These are phyloP conservation scores for Hylia prasina DNA, from an alignment of 2,113 vertebrate genomes.

Conservation along the genomic window DNA sequence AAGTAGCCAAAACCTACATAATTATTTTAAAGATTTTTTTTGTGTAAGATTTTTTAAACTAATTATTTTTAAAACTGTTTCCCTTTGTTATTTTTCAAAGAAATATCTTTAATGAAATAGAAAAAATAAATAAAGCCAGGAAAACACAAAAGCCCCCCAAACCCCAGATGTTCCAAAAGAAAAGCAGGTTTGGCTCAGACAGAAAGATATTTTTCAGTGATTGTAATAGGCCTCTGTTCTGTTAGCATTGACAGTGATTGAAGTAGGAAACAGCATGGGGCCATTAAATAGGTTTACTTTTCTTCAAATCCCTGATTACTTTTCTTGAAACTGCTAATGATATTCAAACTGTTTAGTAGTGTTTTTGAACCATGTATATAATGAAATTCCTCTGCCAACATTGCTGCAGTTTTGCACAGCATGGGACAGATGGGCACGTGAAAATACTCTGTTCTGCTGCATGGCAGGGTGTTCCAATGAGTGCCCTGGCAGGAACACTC, in stretches of 20 bases:
- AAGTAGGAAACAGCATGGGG: neutral
- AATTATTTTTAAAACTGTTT: neutral
- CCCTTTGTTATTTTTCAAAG: neutral
- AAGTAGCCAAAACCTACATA: neutral
- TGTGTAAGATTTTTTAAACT: neutral
- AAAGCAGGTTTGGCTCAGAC: neutral
- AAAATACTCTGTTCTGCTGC: fast-evolving
- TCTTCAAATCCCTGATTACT: neutral
- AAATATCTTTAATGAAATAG: neutral
- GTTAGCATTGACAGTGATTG: neutral
- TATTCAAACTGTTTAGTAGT: neutral
- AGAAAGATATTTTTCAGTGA: neutral
- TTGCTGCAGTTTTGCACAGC: fast-evolving
- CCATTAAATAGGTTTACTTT: neutral
- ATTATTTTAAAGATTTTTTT: neutral
- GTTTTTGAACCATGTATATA: fast-evolving
- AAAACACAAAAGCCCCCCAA: neutral
- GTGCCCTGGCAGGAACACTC: neutral
- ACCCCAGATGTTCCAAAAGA: neutral
- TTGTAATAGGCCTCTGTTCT: neutral
- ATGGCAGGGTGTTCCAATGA: neutral
- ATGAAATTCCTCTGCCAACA: neutral
- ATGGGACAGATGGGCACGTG: fast-evolving
- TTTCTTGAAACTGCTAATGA: neutral
- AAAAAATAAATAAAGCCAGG: neutral